Evolutionary conservation across 1,140 invertebrate genomes (phyloP), one percentile per base, ranked within the genome.

Genomic region (Listronotus oregonensis): DNA sequence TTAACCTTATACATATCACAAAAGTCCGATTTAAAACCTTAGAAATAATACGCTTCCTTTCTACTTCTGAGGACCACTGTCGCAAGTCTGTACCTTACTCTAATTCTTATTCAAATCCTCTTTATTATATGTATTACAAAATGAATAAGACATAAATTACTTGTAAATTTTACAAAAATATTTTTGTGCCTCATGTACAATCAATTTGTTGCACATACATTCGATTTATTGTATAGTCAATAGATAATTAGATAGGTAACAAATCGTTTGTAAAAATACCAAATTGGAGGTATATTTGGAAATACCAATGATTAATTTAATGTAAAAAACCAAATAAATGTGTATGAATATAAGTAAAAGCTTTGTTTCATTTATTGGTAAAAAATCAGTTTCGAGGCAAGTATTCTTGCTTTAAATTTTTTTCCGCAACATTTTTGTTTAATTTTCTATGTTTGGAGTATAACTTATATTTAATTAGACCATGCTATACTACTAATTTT

Each of bases 321-420:
- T 58, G 54, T 59, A 44, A 14, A 47, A 66, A 54, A 59, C 51
- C 34, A 52, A 66, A 60, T 54, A 66, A 60, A 66, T 59, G 56
- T 66, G 56, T 66, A 66, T 65, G 37, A 37, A 9, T 55, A 49
- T 52, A 43, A 31, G 27, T 17, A 60, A 50, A 37, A 54, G n/a
- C 31, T 32, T 27, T 54, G 5, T 32, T 32, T 27, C 5, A 27
- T 27, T 27, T 27, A 27, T 27, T 27, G n/a, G n/a, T n/a, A n/a
- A n/a, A n/a, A n/a, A n/a, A n/a, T n/a, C n/a, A n/a, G n/a, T n/a
- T n/a, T n/a, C n/a, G n/a, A n/a, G n/a, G n/a, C n/a, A n/a, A n/a
- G n/a, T n/a, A n/a, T n/a, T n/a, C n/a, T n/a, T n/a, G n/a, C n/a
- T n/a, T n/a, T n/a, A n/a, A n/a, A n/a, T n/a, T n/a, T n/a, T n/a